Evolutionary conservation across 2,797 vertebrate genomes (phyloP), one percentile per base, ranked within the genome.

Genomic region (Steatocranus sp.): DNA sequence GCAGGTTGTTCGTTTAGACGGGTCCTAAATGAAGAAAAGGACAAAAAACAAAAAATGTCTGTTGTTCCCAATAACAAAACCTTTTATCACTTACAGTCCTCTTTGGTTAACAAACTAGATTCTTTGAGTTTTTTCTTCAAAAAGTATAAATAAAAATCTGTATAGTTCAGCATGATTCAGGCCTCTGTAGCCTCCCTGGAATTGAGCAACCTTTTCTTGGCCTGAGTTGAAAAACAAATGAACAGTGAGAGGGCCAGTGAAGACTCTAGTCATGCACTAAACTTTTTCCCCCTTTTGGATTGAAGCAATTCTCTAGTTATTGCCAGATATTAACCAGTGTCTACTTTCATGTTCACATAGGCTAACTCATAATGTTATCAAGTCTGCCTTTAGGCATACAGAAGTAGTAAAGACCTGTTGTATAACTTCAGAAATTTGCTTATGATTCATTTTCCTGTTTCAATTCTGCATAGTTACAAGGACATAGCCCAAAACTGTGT

Each of bases 101-200:
- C 66, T 70, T 70, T 46, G 25, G 14, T 46, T 46, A 46, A 70
- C 66, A 70, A 70, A 70, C 23, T 46, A 9, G 41, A 18, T 70
- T 43, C 1, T 25, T 68, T 14, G 7, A 66, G 0, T 3, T 66
- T 66, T 8, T 25, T 41, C 63, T 68, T 41, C 34, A 8, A 38
- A 25, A 25, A 7, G 20, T 18, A 46, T 17, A 17, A 68, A 68
- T 43, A 27, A 43, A 1, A 46, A 46, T 70, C 15, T 17, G 15
- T 0, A 11, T 25, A 46, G 38, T 27, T 17, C 41, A 70, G 0
- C 15, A 46, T 18, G 15, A 36, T 63, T 63, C 56, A 36, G 36
- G 14, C 20, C 66, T 70, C 23, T 46, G 6, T 27, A 46, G 8
- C 38, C 1, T 23, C 15, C 23, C 17, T 27, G 23, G 23, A 30